Conservation (phyloP, 1,140 invertebrate species). For the Oedothorax gibbosus region DNA sequence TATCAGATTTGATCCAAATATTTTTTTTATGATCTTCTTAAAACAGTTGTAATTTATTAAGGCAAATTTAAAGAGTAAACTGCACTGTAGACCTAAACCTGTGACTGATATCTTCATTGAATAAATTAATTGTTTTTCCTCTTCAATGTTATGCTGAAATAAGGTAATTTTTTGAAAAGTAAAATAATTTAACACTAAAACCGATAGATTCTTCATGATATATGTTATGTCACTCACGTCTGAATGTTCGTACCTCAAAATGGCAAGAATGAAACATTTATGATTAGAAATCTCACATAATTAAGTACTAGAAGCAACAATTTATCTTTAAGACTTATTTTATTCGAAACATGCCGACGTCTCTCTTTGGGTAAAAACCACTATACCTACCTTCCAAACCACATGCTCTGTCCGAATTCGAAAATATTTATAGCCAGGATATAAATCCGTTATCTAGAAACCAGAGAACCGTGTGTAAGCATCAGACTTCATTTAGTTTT, state of each 20-base stretch:
- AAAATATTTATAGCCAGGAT: conserved; percentile 13
- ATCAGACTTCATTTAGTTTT: conserved; percentile 22
- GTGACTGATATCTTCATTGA: no score
- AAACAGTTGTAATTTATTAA: no score
- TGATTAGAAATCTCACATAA: conserved; percentile 24
- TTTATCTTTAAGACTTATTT: conserved; percentile 42
- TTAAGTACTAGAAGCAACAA: neutral
- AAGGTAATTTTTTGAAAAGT: no score
- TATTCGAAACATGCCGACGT: conserved; percentile 2
- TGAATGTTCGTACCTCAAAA: neutral
- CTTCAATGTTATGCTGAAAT: no score
- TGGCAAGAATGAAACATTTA: conserved; percentile 14
- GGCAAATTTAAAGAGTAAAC: no score
- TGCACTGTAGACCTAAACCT: no score
- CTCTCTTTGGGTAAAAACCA: neutral
- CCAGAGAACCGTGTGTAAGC: neutral
- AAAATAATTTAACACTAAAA: no score
- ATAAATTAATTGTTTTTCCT: no score
- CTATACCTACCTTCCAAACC: neutral
- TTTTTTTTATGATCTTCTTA: no score
- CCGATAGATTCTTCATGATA: neutral
- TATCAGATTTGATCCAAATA: no score
- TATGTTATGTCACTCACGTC: conserved; percentile 1
- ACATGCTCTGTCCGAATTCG: neutral
- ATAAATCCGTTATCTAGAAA: neutral